Base-by-base conservation (phyloP, 2,113 vertebrate genomes). In the Leiothrix lutea region DNA sequence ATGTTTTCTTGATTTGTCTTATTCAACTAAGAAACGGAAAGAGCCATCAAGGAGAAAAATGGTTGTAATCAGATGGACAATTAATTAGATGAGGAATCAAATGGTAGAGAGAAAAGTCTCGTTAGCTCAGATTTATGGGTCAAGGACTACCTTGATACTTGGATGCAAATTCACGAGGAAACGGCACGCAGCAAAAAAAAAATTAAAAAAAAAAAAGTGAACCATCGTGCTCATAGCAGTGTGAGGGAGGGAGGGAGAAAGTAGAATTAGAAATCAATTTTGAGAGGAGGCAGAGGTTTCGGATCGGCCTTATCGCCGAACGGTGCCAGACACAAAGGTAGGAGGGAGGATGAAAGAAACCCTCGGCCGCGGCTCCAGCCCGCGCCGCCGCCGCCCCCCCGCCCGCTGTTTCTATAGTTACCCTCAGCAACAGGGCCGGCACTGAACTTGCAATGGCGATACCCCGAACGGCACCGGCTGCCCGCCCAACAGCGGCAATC, bases 341-440 rank as follows among this genome's bases (percentile, higher is more conserved):
- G 21, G 15, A 7, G 16, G 38, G 54, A 44, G 50, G 65, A 73
- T 36, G 69, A 31, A 56, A 85, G 70, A 16, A 67, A 14, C 26
- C 14, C 69, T 36, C 40, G 22, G 47, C 75, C 80, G 42, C 35
- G 28, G 45, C 14, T 21, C 6, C 66, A 26, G 50, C 56, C 47
- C 25, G 57, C 73, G 64, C 78, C 10, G 33, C 78, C 10, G 33
- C 72, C 51, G 3, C 48, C 21, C 58, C 73, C 45, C 80, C 15
- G 28, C 83, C 35, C 86, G 4, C 0, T n/a, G 93, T 95, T 95
- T 92, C 94, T 74, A 94, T 92, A 91, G 95, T 19, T 70, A 96
- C 94, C 22, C 77, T 70, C 72, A 28, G 87, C 92, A 86, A 58
- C 95, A 83, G 77, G 91, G 77, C 65, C 45, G 40, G 73, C 87